Evolutionary conservation across 2,113 vertebrate genomes (phyloP), one percentile per base, ranked within the genome.

Genomic region (Solea solea): DNA sequence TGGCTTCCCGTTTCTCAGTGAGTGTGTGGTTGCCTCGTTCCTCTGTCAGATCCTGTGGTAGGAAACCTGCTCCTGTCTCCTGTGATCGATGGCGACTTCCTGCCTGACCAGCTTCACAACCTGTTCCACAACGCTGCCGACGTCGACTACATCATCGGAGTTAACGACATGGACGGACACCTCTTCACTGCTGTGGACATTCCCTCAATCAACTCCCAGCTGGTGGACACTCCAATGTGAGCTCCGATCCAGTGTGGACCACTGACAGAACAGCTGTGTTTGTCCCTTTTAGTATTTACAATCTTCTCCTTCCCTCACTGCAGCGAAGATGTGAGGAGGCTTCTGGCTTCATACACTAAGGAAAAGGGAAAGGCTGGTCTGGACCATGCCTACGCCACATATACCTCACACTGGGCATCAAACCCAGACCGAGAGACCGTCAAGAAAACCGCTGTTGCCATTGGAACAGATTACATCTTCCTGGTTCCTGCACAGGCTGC

Each of bases 121-220:
- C 92, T 99, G 53, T 98, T 95, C 48, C 76, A 79, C 76, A 98
- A 98, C 0, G 45, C 95, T 0, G 96, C 96, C 0, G 92, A 95
- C 25, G 85, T 98, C 0, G 96, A 98, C 86, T 97, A 96, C 88
- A 46, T 98, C 0, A 93, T 79, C 0, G 97, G 97, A 41, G 65
- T 90, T 85, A 99, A 99, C 1, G 5, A 96, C 91, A 98, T 98
- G 96, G 97, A 99, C 0, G 96, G 95, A 7, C 95, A 97, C 80
- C 0, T 98, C 5, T 97, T 98, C 16, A 92, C 94, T 0, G 81
- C 68, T 0, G 0, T 96, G 0, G 96, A 98, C 40, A 0, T 98
- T 9, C 95, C 96, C 0, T 91, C 91, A 7, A 14, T 99, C 64
- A 95, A 97, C 86, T 84, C 86, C 45, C 69, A 84, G 0, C 25